Percentiles rank a stretch among this genome's conserved stretches.
These are phyloP conservation scores for Nomada fabriciana DNA, from an alignment of 2,888 invertebrate genomes.

Conservation along the genomic window DNA sequence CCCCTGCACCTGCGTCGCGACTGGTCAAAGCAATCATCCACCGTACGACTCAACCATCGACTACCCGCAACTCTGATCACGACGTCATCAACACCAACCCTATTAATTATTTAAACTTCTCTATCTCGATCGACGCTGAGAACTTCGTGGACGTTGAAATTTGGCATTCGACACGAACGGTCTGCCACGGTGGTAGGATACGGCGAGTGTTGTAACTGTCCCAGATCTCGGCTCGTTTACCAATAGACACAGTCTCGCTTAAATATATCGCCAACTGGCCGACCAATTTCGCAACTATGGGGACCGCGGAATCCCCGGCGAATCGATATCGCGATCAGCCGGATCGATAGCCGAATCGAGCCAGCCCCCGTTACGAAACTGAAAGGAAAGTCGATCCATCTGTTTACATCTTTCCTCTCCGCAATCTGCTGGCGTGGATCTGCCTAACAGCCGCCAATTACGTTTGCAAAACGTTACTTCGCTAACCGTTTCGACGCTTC, in stretches of 20 bases:
- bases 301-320: constrained; percentile 48
- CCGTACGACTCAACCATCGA: not conserved
- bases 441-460: constrained; percentile 34
- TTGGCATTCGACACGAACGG: constrained; percentile 51
- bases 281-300: constrained; percentile 59
- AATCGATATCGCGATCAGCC: constrained; percentile 61
- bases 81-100: not conserved
- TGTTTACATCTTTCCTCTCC: constrained; percentile 40
- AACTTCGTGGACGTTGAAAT: constrained; percentile 15
- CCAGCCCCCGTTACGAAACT: constrained; percentile 48
- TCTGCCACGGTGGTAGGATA: constrained; percentile 30
- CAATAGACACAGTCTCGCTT: constrained; percentile 72
- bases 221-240: constrained; percentile 78
- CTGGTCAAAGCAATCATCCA: not conserved
- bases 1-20: not conserved
- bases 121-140: no score
- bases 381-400: constrained; percentile 45
- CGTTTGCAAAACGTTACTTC: constrained; percentile 45
- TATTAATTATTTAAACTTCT: not conserved
- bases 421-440: constrained; percentile 38
- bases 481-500: not conserved
- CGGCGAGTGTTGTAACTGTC: constrained; percentile 77
- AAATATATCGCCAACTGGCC: constrained; percentile 74
- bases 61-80: not conserved
- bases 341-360: constrained; percentile 47